Base-by-base conservation (phyloP, 2,113 vertebrate species). In the Coregonus clupeaformis region DNA sequence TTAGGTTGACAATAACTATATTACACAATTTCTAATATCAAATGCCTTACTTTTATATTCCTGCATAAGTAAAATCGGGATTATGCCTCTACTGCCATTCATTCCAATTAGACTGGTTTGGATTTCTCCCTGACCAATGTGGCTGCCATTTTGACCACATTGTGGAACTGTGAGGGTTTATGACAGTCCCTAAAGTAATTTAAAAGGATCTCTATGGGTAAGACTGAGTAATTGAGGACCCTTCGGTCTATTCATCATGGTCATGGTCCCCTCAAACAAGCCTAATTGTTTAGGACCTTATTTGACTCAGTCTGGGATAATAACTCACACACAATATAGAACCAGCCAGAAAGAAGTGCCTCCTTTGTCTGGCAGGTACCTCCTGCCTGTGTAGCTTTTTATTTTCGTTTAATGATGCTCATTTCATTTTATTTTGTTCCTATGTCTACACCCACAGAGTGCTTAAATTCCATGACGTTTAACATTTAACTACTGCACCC, bases 341-440 rank as follows among this genome's bases (percentile, higher is more conserved):
- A 65, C 3, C 0, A 25, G 9, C 47, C 14, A 13, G 20, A 74
- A 69, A 29, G 14, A 1, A 83, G 86, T 60, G 63, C 20, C 5
- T 24, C 68, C 71, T 77, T 84, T 81, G 69, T 78, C 0, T 45
- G 59, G 36, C 55, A 14, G 27, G 49, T 32, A 72, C 62, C 36
- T 4, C 36, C 27, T 65, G 70, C 79, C 42, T 20, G 32, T 77
- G 36, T 47, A 45, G 69, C 77, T 52, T 78, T 88, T 84, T 79
- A 79, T 76, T 77, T 82, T 71, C 68, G 45, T 77, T 66, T 89
- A 91, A 89, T 85, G 82, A 75, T 82, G 71, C 78, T 78, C 75
- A 71, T 88, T 83, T 82, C 27, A 29, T 22, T 68, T 45, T 42
- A 3, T n/a, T 62, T 76, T 22, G 70, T 82, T 75, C 70, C 75